Percentiles rank a stretch among this genome's conserved stretches.
These are phyloP conservation scores for Laticauda laticaudata DNA, from an alignment of 2,113 vertebrate genomes.

Conservation along the genomic window DNA sequence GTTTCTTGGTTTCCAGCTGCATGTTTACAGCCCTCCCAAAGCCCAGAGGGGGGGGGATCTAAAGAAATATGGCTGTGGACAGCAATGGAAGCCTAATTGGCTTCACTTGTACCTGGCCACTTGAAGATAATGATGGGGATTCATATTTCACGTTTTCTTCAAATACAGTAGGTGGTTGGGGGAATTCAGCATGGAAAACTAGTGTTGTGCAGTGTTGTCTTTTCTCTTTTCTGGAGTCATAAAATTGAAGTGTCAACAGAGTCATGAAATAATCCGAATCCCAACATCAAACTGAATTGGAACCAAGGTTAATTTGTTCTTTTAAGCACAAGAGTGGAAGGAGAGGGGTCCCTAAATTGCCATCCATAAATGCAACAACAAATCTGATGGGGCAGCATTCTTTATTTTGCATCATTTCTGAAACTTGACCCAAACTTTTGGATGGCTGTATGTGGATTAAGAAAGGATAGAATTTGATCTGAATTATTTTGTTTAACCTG, in stretches of 20 bases:
- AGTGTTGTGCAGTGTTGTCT: neutral
- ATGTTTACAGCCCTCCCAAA: constrained; percentile 42
- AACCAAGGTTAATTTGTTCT: neutral
- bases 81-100: neutral
- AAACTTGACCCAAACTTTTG: neutral
- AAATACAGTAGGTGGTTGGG: neutral
- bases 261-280: neutral
- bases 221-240: neutral
- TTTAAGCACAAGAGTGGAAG: neutral
- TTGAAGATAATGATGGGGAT: neutral
- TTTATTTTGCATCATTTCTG: neutral
- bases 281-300: neutral
- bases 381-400: neutral
- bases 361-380: neutral
- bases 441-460: neutral
- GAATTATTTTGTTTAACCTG: neutral
- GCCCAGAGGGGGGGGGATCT: constrained; percentile 2
- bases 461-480: neutral
- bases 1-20: constrained; percentile 28
- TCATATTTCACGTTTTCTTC: neutral
- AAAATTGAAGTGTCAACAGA: neutral
- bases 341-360: neutral
- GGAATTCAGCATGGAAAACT: neutral
- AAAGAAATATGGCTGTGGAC: neutral
- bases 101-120: neutral